Evolutionary conservation across 2,113 vertebrate species (phyloP), one percentile per base, ranked within the genome.

Genomic region (Lamprologus ornatipinnis): DNA sequence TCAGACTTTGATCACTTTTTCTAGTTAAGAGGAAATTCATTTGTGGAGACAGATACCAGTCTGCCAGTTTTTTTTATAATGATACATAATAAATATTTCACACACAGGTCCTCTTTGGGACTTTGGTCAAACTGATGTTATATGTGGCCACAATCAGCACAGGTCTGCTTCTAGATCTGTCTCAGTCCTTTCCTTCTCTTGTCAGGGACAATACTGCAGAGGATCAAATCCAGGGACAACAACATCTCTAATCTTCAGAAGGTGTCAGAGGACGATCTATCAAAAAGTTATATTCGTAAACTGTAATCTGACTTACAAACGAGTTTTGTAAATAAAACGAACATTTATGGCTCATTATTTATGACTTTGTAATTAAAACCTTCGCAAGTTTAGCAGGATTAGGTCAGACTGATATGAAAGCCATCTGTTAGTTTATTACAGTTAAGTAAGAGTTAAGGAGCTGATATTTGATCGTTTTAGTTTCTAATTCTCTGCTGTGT

Each of bases 181-280:
- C 63, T 21, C 17, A 17, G 35, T 65, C 12, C 5, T 70, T 15
- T 6, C 0, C 7, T 13, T 21, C 3, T 37, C 13, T 70, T 37
- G 13, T 14, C 2, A 95, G 92, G 0, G 12, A 15, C 10, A 2
- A 3, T 0, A 14, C 12, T 1, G 2, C 1, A 3, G 10, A 37
- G 1, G 11, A 42, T 65, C 33, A 1, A 40, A 51, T 1, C 19
- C 9, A 33, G 3, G 23, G 3, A 92, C 9, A 2, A 35, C 87
- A 33, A 60, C 57, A 33, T 84, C 84, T 83, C 83, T 95, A 4
- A 42, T 93, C n/a, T 90, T 95, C 73, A 85, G 9, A 60, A 85
- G 4, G 90, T 95, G 9, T 83, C 81, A 26, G 2, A 85, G 9
- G 53, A 83, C 4, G 70, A 95, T 53, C 42, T 95, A 26, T 86